Evolutionary conservation across 2,888 invertebrate genomes (phyloP).

Genomic region (Catotricha subobsoleta): DNA sequence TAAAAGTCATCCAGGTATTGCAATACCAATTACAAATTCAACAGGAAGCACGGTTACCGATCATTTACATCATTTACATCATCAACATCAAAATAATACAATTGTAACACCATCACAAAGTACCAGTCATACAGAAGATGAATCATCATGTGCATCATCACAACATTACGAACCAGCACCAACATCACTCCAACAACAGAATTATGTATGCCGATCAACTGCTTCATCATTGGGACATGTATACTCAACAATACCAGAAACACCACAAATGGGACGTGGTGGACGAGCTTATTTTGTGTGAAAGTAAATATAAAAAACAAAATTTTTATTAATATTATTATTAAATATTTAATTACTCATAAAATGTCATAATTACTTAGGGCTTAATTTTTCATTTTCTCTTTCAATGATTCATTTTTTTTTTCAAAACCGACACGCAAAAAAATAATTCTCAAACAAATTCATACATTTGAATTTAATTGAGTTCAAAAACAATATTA

Average conservation of each 20-base stretch:
- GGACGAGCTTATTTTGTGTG: conserved; percentile 11
- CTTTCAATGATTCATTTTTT: too few relatives aligned
- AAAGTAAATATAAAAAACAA: too few relatives aligned
- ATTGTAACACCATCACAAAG: conserved; percentile 9
- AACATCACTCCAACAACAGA: conserved; percentile 5
- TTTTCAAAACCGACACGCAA: too few relatives aligned
- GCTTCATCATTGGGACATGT: conserved; percentile 11
- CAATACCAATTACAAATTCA: conserved; percentile 6
- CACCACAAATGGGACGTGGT: conserved; percentile 10
- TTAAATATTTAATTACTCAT: too few relatives aligned
- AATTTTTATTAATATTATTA: too few relatives aligned
- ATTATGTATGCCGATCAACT: conserved; percentile 10
- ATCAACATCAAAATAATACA: neutral
- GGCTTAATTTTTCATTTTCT: too few relatives aligned
- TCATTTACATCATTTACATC: neutral
- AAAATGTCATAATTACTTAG: too few relatives aligned
- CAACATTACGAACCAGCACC: conserved; percentile 10
- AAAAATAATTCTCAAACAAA: too few relatives aligned
- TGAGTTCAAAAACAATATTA: too few relatives aligned
- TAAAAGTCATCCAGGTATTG: conserved; percentile 34
- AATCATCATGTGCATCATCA: conserved; percentile 10
- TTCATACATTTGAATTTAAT: too few relatives aligned
- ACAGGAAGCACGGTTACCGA: neutral
- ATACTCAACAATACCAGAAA: conserved; percentile 13
- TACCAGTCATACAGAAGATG: conserved; percentile 11